phyloP scores from a whole-genome alignment of 2,888 invertebrate genomes.

The Anaspis maculata region DNA sequence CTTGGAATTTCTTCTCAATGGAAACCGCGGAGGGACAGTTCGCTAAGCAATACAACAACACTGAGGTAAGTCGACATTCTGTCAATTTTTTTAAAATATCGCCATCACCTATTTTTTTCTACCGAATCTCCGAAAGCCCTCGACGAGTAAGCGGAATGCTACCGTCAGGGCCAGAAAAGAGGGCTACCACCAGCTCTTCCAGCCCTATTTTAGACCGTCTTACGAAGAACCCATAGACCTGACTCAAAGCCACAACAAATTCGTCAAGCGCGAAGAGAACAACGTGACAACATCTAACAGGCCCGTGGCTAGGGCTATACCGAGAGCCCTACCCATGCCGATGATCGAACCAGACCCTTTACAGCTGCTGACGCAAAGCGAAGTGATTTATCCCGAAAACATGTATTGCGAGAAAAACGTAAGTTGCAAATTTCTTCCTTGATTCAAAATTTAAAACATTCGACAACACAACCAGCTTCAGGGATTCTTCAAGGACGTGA shows the following conservation, averaged over 20 bases:
- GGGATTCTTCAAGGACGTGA: slow-evolving; percentile 13
- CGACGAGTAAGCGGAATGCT: too few relatives aligned
- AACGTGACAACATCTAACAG: neutral
- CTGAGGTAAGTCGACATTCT: slow-evolving; percentile 14
- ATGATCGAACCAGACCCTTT: too few relatives aligned
- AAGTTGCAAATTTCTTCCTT: neutral
- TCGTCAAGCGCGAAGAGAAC: slow-evolving; percentile 4
- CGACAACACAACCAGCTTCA: slow-evolving; percentile 7
- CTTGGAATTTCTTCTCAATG: slow-evolving; percentile 16
- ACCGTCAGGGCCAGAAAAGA: slow-evolving; percentile 3
- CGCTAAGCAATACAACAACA: slow-evolving; percentile 20
- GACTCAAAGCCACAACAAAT: slow-evolving; percentile 8
- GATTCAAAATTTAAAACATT: too few relatives aligned
- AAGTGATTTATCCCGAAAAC: slow-evolving; percentile 4
- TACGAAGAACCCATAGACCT: slow-evolving; percentile 20
- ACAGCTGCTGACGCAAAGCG: too few relatives aligned
- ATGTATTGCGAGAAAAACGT: neutral
- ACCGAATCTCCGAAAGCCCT: too few relatives aligned
- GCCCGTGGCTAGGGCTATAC: neutral
- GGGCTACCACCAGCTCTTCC: slow-evolving; percentile 5
- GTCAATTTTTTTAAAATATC: too few relatives aligned
- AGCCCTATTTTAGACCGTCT: slow-evolving; percentile 6
- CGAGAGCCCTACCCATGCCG: too few relatives aligned
- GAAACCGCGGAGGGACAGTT: slow-evolving; percentile 20
- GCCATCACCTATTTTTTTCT: too few relatives aligned